phyloP scores from a whole-genome alignment of 1,140 invertebrate species.

The Nomia melanderi region DNA sequence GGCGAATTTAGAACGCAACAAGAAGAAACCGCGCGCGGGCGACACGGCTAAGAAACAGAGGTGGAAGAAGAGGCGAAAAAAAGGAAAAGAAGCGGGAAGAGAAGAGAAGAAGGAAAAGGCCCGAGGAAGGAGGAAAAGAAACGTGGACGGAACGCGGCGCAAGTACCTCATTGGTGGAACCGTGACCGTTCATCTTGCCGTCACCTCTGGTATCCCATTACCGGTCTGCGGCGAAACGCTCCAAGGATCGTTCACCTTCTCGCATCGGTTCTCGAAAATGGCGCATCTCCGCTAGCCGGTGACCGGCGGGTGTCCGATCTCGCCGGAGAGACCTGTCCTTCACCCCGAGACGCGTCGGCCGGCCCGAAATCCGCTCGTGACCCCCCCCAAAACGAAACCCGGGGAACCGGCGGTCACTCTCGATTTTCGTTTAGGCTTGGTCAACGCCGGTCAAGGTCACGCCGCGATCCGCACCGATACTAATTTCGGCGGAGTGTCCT shows the following conservation, averaged over 20 bases:
- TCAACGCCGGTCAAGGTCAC: slow-evolving; percentile 59
- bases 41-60: slow-evolving; percentile 48
- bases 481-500: slow-evolving; percentile 55
- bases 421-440: slow-evolving; percentile 53
- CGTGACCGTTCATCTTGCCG: slow-evolving; percentile 78
- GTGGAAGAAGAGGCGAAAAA: slow-evolving; percentile 25
- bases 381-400: too few species aligned
- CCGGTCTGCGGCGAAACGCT: slow-evolving; percentile 67
- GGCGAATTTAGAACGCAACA: slow-evolving; percentile 68
- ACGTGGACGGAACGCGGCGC: slow-evolving; percentile 45
- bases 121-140: slow-evolving; percentile 46
- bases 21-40: slow-evolving; percentile 60
- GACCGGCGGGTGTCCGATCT: slow-evolving; percentile 21
- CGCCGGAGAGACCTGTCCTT: neutral
- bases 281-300: slow-evolving; percentile 57
- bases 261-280: slow-evolving; percentile 65
- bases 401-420: slow-evolving; percentile 26
- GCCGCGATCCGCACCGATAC: slow-evolving; percentile 32
- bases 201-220: slow-evolving; percentile 76
- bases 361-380: too few species aligned
- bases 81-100: slow-evolving; percentile 50
- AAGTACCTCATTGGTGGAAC: slow-evolving; percentile 74
- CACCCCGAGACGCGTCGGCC: neutral
- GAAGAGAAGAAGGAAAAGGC: slow-evolving; percentile 32
- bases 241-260: slow-evolving; percentile 66